These are phyloP conservation scores for Tromatobia lineatoria DNA, from an alignment of 2,888 invertebrate genomes.

Conservation along the genomic window DNA sequence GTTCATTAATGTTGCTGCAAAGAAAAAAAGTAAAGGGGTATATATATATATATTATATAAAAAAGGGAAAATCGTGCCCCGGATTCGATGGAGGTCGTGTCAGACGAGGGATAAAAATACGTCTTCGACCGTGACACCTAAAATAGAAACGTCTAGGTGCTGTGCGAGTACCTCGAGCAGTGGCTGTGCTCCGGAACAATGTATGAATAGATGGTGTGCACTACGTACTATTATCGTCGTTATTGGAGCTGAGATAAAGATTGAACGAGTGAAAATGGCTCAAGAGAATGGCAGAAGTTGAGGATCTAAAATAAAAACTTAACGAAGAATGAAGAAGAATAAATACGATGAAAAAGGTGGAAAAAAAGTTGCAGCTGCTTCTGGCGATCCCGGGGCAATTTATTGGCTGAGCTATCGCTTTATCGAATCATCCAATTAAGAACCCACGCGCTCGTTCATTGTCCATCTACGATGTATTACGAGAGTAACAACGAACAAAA, in stretches of 20 bases:
- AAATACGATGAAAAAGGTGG: conserved; percentile 3
- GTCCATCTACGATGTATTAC: conserved; percentile 64
- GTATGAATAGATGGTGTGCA: not conserved
- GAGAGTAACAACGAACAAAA: conserved; percentile 41
- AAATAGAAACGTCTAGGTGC: conserved; percentile 70
- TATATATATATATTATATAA: conserved; percentile 10
- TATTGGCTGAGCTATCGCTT: conserved; percentile 70
- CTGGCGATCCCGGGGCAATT: conserved; percentile 63
- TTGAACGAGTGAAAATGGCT: not conserved
- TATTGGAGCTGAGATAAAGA: conserved; percentile 1
- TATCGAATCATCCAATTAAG: conserved; percentile 80
- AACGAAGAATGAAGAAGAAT: not conserved
- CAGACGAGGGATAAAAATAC: conserved; percentile 67
- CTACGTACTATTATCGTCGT: conserved; percentile 14
- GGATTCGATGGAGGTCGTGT: conserved; percentile 62
- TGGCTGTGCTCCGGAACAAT: not conserved
- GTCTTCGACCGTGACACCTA: conserved; percentile 70
- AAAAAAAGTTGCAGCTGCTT: conserved; percentile 58
- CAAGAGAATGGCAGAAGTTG: not conserved
- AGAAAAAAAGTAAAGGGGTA: not conserved
- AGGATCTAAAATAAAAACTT: conserved; percentile 8
- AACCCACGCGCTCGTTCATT: conserved; percentile 75
- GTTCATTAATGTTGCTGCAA: not conserved
- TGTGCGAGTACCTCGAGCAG: conserved; percentile 30
- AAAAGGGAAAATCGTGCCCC: conserved; percentile 53